Conservation (phyloP, 2,888 invertebrate genomes). For the Pegoplata infirma region DNA sequence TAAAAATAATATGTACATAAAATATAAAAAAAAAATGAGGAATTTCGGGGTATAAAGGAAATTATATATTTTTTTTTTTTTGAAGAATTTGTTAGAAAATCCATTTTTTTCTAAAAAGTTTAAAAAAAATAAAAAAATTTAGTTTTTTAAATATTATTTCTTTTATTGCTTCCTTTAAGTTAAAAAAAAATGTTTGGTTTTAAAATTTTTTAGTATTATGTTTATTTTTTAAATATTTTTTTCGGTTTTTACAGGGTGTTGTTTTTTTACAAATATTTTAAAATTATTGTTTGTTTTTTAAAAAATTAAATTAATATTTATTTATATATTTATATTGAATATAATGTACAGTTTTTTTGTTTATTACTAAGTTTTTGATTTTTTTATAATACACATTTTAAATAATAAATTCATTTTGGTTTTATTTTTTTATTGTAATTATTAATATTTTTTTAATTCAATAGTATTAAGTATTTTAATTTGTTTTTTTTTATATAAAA, state of each 20-base stretch:
- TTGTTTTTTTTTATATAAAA: no score
- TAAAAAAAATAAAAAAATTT: slow-evolving; percentile 3
- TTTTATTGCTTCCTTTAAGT: slow-evolving; percentile 48
- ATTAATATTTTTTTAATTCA: slow-evolving; percentile 21
- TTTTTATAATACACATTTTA: slow-evolving; percentile 44
- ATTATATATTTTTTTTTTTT: no score
- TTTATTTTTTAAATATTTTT: slow-evolving; percentile 18
- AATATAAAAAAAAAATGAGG: no score
- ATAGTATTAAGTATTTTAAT: slow-evolving; percentile 20
- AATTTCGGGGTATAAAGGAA: not conserved
- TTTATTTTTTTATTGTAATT: slow-evolving; percentile 34
- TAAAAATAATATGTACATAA: not conserved
- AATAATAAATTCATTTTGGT: slow-evolving; percentile 61
- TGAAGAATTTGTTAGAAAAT: not conserved
- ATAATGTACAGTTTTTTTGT: slow-evolving; percentile 38
- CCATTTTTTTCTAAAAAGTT: no score
- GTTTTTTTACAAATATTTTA: slow-evolving; percentile 29
- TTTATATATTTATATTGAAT: slow-evolving; percentile 30
- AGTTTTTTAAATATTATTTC: slow-evolving; percentile 6
- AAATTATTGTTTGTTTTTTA: slow-evolving; percentile 23
- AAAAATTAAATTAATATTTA: slow-evolving; percentile 20
- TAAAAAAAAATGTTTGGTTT: slow-evolving; percentile 5
- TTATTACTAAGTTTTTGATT: not conserved
- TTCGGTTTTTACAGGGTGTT: slow-evolving; percentile 23
- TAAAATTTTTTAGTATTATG: slow-evolving; percentile 2